phyloP scores from a whole-genome alignment of 2,113 vertebrate genomes.

The Corydoras maculifer region DNA sequence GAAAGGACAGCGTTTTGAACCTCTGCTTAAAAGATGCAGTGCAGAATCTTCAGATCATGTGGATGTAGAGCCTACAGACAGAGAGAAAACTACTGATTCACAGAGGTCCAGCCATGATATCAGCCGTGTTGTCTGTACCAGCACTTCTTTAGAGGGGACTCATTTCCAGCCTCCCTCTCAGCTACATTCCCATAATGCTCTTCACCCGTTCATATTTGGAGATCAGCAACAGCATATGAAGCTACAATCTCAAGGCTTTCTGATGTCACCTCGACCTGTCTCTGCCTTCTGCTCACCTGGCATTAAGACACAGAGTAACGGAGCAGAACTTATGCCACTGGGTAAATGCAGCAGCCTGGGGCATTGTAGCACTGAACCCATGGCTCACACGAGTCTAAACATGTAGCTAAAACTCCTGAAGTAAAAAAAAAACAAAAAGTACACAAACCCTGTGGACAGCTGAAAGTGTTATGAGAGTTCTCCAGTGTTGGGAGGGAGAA shows the following conservation, averaged over 20 bases:
- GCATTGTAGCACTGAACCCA: slow-evolving; percentile 42
- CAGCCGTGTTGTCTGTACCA: slow-evolving; percentile 11
- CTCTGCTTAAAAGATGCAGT: slow-evolving; percentile 42
- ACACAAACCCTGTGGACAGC: slow-evolving; percentile 14
- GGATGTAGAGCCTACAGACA: slow-evolving; percentile 29
- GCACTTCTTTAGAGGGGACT: slow-evolving; percentile 34
- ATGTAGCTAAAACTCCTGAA: slow-evolving; percentile 42
- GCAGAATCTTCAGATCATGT: slow-evolving; percentile 32
- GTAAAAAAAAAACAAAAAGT: background rate
- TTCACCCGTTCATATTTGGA: slow-evolving; percentile 44
- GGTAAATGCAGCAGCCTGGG: slow-evolving; percentile 52
- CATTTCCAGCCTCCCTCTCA: slow-evolving; percentile 27
- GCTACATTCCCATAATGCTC: slow-evolving; percentile 45
- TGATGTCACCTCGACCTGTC: slow-evolving; percentile 51
- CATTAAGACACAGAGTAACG: slow-evolving; percentile 51
- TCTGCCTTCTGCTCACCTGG: slow-evolving; percentile 57
- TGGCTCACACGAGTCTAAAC: slow-evolving; percentile 48
- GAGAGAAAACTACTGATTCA: slow-evolving; percentile 39
- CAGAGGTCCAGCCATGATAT: slow-evolving; percentile 24
- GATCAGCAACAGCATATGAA: slow-evolving; percentile 47
- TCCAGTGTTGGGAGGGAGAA: background rate
- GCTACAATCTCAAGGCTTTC: slow-evolving; percentile 29
- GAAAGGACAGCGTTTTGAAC: slow-evolving; percentile 61
- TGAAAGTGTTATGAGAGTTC: background rate
- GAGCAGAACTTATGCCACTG: slow-evolving; percentile 33